Evolutionary conservation across 2,888 invertebrate species (phyloP), one percentile per base, ranked within the genome.

Genomic region (Urechis unicinctus): DNA sequence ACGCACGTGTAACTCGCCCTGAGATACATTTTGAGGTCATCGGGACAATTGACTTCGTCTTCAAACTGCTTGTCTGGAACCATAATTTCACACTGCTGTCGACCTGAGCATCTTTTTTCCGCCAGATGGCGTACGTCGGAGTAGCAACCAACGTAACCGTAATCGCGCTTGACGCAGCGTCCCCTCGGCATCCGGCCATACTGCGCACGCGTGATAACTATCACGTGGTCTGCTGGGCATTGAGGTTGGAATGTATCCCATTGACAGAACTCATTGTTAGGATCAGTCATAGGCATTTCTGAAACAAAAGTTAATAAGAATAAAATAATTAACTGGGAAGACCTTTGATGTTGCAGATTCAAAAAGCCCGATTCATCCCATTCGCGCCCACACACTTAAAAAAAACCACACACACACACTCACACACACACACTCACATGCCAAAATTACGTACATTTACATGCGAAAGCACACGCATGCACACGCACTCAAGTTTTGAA

Each of bases 141-240:
- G 28, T 25, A 26, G 5, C 48, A 48, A 29, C 48, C 48, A n/a
- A 48, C 0, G 48, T 48, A 48, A 13, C 48, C 48, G 48, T 48
- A 48, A 29, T 48, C 29, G 3, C 48, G 26, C n/a, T 28, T 2
- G 48, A 28, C 29, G 48, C 48, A 48, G 4, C 48, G 29, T 9
- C 48, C 29, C 0, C 21, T 28, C 48, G 9, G 13, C 48, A 48
- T 48, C 28, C 48, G 28, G 1, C 48, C 48, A 21, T 48, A 48
- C 26, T n/a, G 3, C 13, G 48, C 48, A 9, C 29, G 21, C 3
- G 9, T 5, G 21, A 48, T 48, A 13, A 48, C 13, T 25, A 48
- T 48, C 48, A 48, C 48, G 29, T 48, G 48, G n/a, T 28, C 48
- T 25, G 48, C 26, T 1, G 48, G 48, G n/a, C 48, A 48, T 21